Evolutionary conservation across 2,113 vertebrate genomes (phyloP).

Genomic region (Herpailurus yagouaroundi): DNA sequence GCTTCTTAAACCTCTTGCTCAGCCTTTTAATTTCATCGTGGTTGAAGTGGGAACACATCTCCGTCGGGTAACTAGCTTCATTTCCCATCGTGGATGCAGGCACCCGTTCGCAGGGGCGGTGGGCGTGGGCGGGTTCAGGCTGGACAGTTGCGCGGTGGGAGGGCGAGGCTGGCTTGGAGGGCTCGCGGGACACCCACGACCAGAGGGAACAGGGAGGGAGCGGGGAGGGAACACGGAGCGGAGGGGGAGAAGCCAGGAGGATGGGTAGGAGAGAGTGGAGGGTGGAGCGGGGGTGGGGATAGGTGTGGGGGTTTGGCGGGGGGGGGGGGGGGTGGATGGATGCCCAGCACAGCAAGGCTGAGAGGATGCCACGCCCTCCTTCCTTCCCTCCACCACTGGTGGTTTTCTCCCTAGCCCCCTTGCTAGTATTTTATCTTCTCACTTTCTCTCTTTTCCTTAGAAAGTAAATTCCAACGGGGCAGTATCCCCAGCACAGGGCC

Average conservation of each 20-base stretch:
- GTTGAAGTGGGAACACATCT: constrained; percentile 83
- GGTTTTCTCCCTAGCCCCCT: background rate
- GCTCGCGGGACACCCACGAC: background rate
- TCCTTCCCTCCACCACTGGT: background rate
- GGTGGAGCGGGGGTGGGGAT: background rate
- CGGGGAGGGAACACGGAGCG: accelerated
- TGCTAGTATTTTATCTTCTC: background rate
- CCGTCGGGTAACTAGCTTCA: background rate
- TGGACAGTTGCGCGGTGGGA: background rate
- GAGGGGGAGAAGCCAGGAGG: too few relatives aligned
- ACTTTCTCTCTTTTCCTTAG: background rate
- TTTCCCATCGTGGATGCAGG: constrained; percentile 30
- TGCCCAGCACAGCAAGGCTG: too few relatives aligned
- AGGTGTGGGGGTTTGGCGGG: too few relatives aligned
- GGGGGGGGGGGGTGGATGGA: too few relatives aligned
- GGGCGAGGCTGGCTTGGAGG: too few relatives aligned
- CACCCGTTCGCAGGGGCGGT: background rate
- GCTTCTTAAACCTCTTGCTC: constrained; percentile 96
- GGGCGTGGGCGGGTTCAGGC: accelerated
- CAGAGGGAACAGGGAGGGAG: too few relatives aligned
- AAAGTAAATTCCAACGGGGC: background rate
- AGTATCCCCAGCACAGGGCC: background rate
- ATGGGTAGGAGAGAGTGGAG: background rate
- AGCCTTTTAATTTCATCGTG: constrained; percentile 96
- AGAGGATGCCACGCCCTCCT: too few relatives aligned